Percentiles rank a stretch among this genome's conserved stretches.
Evolutionary conservation across 2,888 invertebrate genomes (phyloP).

Genomic region (Rotaria macrura): DNA sequence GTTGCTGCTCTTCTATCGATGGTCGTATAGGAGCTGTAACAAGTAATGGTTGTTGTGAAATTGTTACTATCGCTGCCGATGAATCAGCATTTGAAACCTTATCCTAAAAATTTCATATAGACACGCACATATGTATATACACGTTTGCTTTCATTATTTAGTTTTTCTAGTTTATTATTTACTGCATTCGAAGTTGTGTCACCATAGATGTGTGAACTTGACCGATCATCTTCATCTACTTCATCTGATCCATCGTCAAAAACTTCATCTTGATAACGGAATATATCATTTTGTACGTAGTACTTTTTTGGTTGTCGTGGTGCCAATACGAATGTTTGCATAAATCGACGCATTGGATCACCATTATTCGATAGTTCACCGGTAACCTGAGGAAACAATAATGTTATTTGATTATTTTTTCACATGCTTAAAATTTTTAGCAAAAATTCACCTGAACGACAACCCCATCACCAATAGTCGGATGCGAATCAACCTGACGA

Average conservation of each 20-base stretch:
- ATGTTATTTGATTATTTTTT: too few species aligned
- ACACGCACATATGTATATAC: background rate
- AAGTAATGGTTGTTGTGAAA: background rate
- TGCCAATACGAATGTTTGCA: slow-evolving; percentile 90
- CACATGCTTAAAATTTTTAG: too few species aligned
- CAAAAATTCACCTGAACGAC: slow-evolving; percentile 68
- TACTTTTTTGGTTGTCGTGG: slow-evolving; percentile 89
- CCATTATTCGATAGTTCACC: slow-evolving; percentile 91
- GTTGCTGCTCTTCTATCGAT: background rate
- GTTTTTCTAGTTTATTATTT: background rate
- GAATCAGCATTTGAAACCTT: slow-evolving; percentile 1
- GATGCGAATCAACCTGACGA: slow-evolving; percentile 86
- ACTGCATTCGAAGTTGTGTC: background rate
- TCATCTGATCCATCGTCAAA: slow-evolving; percentile 54
- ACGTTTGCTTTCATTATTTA: background rate
- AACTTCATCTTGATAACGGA: slow-evolving; percentile 79
- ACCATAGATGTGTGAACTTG: background rate
- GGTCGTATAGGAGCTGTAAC: background rate
- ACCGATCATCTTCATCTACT: slow-evolving; percentile 4
- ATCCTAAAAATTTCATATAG: background rate
- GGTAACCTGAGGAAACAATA: slow-evolving; percentile 53
- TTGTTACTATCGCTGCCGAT: background rate
- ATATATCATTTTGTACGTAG: slow-evolving; percentile 96
- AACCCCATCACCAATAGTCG: slow-evolving; percentile 81
- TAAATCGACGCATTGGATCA: slow-evolving; percentile 89